Percentiles rank a stretch among this genome's conserved stretches.
Conservation (phyloP, 2,888 invertebrate genomes). For the Ypsolopha sequella region DNA sequence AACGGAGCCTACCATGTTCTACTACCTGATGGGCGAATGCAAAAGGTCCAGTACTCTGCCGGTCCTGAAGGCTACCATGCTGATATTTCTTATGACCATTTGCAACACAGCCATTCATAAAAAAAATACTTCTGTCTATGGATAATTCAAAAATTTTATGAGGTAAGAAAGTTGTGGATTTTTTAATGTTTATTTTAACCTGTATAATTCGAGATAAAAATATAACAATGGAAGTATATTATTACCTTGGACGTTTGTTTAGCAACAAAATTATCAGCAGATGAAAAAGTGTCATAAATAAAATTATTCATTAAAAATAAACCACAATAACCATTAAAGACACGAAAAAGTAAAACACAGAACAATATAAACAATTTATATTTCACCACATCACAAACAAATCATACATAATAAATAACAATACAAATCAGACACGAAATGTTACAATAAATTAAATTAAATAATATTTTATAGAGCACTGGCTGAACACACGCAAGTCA, state of each 20-base stretch:
- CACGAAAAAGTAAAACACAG: background rate
- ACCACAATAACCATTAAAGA: background rate
- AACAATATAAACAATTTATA: background rate
- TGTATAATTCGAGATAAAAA: too few species aligned
- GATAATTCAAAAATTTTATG: background rate
- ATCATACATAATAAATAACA: constrained; percentile 6
- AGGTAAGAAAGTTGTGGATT: background rate
- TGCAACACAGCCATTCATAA: constrained; percentile 2
- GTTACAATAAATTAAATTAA: constrained; percentile 3
- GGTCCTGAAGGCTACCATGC: constrained; percentile 84
- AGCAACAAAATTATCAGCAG: too few species aligned
- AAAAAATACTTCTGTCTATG: background rate
- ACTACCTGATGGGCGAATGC: constrained; percentile 83
- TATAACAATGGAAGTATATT: too few species aligned
- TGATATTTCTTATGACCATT: constrained; percentile 75
- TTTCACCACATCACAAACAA: background rate
- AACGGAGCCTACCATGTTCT: constrained; percentile 83
- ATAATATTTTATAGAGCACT: background rate
- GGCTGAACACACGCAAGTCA: constrained; percentile 7
- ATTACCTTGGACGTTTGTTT: too few species aligned
- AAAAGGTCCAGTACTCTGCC: constrained; percentile 82
- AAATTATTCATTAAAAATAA: background rate
- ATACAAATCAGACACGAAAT: constrained; percentile 4
- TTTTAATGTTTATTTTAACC: too few species aligned
- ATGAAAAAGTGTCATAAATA: too few species aligned